These are phyloP conservation scores for Morone saxatilis DNA, from an alignment of 2,113 vertebrate species.

Conservation along the genomic window DNA sequence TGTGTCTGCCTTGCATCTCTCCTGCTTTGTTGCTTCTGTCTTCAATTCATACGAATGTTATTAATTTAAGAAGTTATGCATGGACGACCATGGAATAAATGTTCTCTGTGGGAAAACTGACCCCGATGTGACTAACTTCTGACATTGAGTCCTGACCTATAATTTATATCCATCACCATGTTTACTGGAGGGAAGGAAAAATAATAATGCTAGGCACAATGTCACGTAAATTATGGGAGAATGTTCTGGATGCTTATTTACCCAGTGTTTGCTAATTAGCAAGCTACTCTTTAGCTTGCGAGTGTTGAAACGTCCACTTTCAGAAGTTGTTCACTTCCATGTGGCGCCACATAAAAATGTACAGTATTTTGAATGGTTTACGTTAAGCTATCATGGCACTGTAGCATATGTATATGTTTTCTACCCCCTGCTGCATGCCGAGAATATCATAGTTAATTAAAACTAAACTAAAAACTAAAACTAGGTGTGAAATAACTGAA, in stretches of 20 bases:
- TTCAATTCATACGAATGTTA: slow-evolving; percentile 33
- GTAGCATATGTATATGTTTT: no score
- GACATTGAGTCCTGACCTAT: slow-evolving; percentile 19
- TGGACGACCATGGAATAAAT: slow-evolving; percentile 11
- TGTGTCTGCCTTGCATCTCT: slow-evolving; percentile 47
- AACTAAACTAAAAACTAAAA: no score
- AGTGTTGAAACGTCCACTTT: no score
- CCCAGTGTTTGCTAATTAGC: neutral
- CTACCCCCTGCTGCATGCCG: no score
- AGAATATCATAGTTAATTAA: no score
- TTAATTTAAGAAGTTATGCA: slow-evolving; percentile 15
- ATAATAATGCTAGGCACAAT: neutral
- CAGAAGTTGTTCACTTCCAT: no score
- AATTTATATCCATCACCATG: neutral
- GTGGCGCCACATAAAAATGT: neutral
- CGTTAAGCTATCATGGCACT: no score
- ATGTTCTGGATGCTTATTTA: no score
- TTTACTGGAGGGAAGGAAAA: slow-evolving; percentile 4
- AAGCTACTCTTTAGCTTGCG: no score
- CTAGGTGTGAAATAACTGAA: no score
- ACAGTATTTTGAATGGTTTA: no score
- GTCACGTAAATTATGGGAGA: no score
- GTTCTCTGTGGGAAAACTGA: slow-evolving; percentile 48
- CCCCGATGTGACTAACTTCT: slow-evolving; percentile 9
- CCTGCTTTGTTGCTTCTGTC: slow-evolving; percentile 46